Conservation (phyloP, 53 echinoderm and acorn worm genomes). For the Mesocentrotus franciscanus region DNA sequence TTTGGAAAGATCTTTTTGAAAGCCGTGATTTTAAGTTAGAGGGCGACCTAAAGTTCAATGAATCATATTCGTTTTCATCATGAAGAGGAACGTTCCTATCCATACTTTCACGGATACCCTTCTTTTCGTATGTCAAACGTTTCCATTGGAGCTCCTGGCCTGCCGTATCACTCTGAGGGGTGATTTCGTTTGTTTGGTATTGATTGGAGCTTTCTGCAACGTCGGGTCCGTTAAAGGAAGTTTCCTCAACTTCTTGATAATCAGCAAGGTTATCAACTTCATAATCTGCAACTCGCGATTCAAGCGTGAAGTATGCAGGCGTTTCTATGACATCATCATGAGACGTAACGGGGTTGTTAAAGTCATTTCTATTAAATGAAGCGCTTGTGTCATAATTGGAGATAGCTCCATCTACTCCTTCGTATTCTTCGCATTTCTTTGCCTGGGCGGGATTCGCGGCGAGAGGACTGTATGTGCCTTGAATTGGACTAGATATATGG, state of each 20-base stretch:
- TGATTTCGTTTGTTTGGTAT: background rate
- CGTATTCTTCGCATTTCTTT: background rate
- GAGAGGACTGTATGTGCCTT: background rate
- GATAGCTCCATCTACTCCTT: background rate
- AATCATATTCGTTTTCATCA: slow-evolving; percentile 2
- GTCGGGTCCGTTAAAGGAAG: background rate
- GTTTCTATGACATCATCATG: background rate
- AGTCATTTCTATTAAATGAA: background rate
- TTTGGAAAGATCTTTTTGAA: background rate
- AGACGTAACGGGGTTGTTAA: background rate
- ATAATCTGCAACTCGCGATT: background rate
- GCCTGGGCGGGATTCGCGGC: background rate
- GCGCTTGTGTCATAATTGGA: background rate
- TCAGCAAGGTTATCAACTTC: background rate
- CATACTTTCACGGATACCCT: background rate
- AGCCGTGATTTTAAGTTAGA: background rate
- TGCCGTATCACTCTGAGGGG: no score
- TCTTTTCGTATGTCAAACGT: background rate
- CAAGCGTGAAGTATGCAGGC: background rate
- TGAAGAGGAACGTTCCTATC: background rate
- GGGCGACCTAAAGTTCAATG: background rate
- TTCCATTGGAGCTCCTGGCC: background rate
- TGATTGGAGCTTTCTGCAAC: background rate
- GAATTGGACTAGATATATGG: background rate
- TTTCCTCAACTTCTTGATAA: background rate